Evolutionary conservation across 2,888 invertebrate species (phyloP).

Genomic region (Cantharis nigra): DNA sequence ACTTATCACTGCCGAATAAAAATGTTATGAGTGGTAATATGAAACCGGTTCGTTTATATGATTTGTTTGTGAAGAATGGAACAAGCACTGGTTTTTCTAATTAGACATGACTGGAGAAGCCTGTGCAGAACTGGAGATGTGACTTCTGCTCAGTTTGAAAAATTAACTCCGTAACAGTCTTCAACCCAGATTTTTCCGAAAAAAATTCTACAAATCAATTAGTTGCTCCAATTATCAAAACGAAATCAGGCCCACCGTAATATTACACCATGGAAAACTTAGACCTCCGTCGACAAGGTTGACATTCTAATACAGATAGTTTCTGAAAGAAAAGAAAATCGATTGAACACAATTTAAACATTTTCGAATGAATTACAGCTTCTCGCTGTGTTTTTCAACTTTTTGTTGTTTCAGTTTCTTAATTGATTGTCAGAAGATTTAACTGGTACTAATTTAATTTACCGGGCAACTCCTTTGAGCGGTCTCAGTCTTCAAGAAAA

Average conservation of each 20-base stretch:
- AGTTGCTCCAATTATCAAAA: too few species aligned
- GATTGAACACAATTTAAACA: not conserved
- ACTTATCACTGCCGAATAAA: not conserved
- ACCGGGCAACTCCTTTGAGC: too few species aligned
- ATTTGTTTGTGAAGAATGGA: not conserved
- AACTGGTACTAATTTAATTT: too few species aligned
- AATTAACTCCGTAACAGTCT: not conserved
- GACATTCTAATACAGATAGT: not conserved
- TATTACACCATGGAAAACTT: not conserved
- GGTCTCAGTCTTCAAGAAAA: too few species aligned
- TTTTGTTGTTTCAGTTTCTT: too few species aligned
- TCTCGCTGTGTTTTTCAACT: not conserved
- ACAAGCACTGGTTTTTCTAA: not conserved
- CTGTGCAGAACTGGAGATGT: not conserved
- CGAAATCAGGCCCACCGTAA: too few species aligned
- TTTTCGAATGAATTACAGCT: not conserved
- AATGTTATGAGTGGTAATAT: not conserved
- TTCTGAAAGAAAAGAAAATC: not conserved
- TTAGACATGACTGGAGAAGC: not conserved
- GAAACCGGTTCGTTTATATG: not conserved
- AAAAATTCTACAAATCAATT: not conserved
- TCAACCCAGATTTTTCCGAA: not conserved
- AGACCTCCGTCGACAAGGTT: not conserved
- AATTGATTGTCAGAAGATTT: too few species aligned
- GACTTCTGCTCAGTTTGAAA: not conserved